Conservation (phyloP, 2,888 invertebrate genomes). For the Salticus scenicus region DNA sequence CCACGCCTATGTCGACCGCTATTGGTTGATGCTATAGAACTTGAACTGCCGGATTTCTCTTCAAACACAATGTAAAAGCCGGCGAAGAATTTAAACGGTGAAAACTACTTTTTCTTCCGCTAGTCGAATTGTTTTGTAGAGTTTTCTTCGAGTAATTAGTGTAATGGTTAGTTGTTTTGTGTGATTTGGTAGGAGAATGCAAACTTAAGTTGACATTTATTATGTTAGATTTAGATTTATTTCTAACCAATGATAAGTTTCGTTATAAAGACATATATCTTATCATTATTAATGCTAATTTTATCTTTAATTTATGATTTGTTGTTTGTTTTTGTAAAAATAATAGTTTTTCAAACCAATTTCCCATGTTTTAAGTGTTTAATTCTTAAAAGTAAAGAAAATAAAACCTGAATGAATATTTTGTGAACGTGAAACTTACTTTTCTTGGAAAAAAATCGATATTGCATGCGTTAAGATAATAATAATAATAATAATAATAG, state of each 20-base stretch:
- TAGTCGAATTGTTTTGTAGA: neutral
- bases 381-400: no score
- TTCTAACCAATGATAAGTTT: constrained; percentile 48
- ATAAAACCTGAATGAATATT: no score
- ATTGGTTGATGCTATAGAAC: constrained; percentile 43
- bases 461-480: no score
- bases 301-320: neutral
- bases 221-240: constrained; percentile 25
- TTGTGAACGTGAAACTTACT: neutral
- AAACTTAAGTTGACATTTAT: constrained; percentile 20
- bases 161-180: neutral
- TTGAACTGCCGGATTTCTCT: constrained; percentile 20
- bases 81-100: constrained; percentile 24
- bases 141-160: neutral
- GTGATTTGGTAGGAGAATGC: neutral
- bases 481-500: no score
- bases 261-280: constrained; percentile 13
- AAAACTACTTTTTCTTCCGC: neutral
- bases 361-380: neutral
- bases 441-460: no score
- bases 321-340: neutral
- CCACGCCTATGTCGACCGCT: constrained; percentile 40
- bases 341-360: no score
- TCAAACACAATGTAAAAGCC: constrained; percentile 22
- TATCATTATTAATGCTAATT: constrained; percentile 13